Evolutionary conservation across 1,140 invertebrate species (phyloP).

Genomic region (Euschistus heros): DNA sequence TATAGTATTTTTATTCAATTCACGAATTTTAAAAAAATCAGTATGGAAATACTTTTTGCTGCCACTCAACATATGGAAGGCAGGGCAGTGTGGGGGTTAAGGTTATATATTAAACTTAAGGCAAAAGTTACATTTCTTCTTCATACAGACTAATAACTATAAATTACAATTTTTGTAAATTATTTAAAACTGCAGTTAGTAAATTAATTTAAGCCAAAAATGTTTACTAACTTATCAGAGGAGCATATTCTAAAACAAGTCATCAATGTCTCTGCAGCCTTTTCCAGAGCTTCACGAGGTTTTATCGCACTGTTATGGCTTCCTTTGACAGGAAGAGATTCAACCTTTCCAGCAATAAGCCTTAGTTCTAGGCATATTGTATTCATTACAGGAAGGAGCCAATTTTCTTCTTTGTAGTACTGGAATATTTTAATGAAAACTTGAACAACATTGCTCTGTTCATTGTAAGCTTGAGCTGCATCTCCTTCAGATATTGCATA

Average conservation of each 20-base stretch:
- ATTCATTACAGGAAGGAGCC: conserved; percentile 86
- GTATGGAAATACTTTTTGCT: too few relatives aligned
- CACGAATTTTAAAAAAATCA: too few relatives aligned
- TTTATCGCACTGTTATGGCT: conserved; percentile 32
- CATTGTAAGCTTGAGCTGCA: conserved; percentile 62
- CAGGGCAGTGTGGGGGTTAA: too few relatives aligned
- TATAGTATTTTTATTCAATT: too few relatives aligned
- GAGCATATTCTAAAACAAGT: conserved; percentile 91
- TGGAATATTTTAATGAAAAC: conserved; percentile 74
- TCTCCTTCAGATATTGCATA: conserved; percentile 52
- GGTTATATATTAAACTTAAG: too few relatives aligned
- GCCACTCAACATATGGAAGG: too few relatives aligned
- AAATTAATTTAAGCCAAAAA: neutral
- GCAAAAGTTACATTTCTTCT: too few relatives aligned
- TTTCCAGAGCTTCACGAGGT: conserved; percentile 73
- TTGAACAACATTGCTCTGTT: conserved; percentile 67
- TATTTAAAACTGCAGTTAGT: too few relatives aligned
- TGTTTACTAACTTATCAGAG: conserved; percentile 63
- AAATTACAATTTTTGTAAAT: too few relatives aligned
- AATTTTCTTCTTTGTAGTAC: conserved; percentile 88
- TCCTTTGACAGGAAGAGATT: conserved; percentile 42
- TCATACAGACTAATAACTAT: too few relatives aligned
- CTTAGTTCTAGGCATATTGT: conserved; percentile 78
- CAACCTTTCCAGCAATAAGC: conserved; percentile 68
- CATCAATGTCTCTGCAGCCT: conserved; percentile 89